Percentiles rank a stretch among this genome's conserved stretches.
Evolutionary conservation across 2,888 invertebrate genomes (phyloP).

Genomic region (Sympetrum striolatum): DNA sequence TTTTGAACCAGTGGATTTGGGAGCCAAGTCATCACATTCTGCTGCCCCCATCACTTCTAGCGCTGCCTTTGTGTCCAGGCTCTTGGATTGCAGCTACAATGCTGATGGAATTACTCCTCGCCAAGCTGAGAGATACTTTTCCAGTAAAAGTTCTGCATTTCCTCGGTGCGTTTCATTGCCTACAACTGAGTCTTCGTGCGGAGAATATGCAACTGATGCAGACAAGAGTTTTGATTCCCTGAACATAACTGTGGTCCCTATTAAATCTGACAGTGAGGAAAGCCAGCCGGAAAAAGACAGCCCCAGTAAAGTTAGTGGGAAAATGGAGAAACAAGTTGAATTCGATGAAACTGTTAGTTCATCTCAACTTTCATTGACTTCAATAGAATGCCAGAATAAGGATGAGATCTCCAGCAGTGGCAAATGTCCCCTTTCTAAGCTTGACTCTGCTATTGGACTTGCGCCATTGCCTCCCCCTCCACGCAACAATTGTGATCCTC

Average conservation of each 20-base stretch:
- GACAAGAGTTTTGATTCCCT: slow-evolving; percentile 1
- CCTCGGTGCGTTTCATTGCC: slow-evolving; percentile 26
- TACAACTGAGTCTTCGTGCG: background rate
- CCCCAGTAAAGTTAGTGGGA: background rate
- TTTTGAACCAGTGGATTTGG: slow-evolving; percentile 23
- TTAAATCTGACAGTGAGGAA: background rate
- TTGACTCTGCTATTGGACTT: background rate
- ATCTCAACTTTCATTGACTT: background rate
- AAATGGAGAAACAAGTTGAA: background rate
- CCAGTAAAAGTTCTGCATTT: slow-evolving; percentile 16
- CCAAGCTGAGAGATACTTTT: slow-evolving; percentile 56
- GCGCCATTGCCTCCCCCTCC: background rate
- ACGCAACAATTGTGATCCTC: slow-evolving; percentile 59
- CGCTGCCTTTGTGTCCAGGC: slow-evolving; percentile 48
- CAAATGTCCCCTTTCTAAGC: background rate
- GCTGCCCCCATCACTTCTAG: slow-evolving; percentile 17
- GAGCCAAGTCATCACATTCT: background rate
- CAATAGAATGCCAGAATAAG: background rate
- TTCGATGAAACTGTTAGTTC: slow-evolving; percentile 6
- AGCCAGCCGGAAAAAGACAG: background rate
- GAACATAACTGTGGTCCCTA: background rate
- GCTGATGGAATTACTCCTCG: slow-evolving; percentile 54
- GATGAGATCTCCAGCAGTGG: background rate
- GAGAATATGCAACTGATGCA: background rate
- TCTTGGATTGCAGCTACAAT: slow-evolving; percentile 54